Base-by-base conservation (phyloP, 2,888 invertebrate genomes). In the Herminia tarsipennalis region DNA sequence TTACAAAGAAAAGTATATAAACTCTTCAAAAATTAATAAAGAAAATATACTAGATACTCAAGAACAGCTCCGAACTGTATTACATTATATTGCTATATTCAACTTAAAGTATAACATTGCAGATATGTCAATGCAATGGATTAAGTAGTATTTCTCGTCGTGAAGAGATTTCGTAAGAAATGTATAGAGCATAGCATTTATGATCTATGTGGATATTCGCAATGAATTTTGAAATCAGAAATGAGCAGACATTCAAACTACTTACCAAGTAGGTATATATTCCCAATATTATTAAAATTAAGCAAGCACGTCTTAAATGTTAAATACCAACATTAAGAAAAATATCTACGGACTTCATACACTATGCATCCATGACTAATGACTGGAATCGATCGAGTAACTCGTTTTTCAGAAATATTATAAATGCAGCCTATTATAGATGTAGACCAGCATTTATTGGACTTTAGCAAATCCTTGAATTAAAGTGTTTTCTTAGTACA, bases 211-310 rank as follows among this genome's bases (percentile, higher is more conserved):
- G 30, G 13, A 32, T 36, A 28, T 39, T 27, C 44, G 33, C 21
- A 27, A 35, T 46, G 28, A 18, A 25, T 44, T 27, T 27, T 43
- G 38, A 61, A 50, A 69, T 71, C 76, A 76, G 74, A 77, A 77
- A 78, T 74, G 76, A 77, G 72, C 65, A 29, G 25, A 22, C 43
- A 39, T 49, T 47, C 60, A 51, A 63, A 51, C 12, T 25, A 51
- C 55, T 50, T 33, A 63, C 69, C 66, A 53, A 55, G 50, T 39
- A 34, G 36, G 47, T 60, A n/a, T n/a, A n/a, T n/a, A n/a, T n/a
- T n/a, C 52, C 57, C 55, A 37, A 30, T 48, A 59, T 56, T 62
- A 61, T 55, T 38, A 48, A 55, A 57, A 61, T 5, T 55, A 67
- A 63, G 72, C 72, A 73, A 65, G 70, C 72, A 51, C 45, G 27